phyloP scores from a whole-genome alignment of 2,113 vertebrate species.

The Tenrec ecaudatus region DNA sequence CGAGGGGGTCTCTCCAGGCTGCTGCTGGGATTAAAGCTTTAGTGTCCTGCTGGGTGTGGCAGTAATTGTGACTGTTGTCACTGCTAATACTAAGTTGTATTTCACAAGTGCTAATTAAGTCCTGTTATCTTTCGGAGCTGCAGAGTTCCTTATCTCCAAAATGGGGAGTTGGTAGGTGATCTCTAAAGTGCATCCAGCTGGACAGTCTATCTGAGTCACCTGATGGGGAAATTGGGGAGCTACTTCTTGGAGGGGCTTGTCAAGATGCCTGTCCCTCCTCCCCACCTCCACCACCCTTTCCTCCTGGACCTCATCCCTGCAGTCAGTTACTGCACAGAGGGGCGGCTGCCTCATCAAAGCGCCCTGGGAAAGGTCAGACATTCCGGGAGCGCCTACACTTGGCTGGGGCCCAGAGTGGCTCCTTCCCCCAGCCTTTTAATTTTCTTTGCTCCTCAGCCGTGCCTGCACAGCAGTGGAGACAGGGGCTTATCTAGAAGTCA shows the following conservation, averaged over 20 bases:
- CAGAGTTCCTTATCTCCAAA: constrained; percentile 53
- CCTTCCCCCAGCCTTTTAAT: constrained; percentile 63
- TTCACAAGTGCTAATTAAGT: constrained; percentile 64
- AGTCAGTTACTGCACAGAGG: constrained; percentile 79
- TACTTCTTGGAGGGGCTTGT: not conserved
- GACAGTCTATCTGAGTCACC: not conserved
- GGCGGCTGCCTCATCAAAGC: constrained; percentile 86
- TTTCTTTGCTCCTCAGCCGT: not conserved
- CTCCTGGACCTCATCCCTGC: not conserved
- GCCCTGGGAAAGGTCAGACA: constrained; percentile 85
- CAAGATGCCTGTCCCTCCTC: accelerated
- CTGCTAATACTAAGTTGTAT: constrained; percentile 42
- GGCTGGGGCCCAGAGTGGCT: constrained; percentile 73
- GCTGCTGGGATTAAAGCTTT: not conserved
- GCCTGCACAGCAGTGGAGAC: constrained; percentile 49
- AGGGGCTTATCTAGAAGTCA: constrained; percentile 68
- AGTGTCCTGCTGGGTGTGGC: not conserved
- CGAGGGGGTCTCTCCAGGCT: not conserved
- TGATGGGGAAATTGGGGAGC: not conserved
- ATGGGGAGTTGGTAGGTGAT: constrained; percentile 3
- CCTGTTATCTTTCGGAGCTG: constrained; percentile 40
- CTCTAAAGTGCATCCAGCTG: not conserved
- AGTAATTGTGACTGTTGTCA: constrained; percentile 45
- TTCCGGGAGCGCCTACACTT: constrained; percentile 80
- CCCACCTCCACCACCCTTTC: not conserved